Evolutionary conservation across 2,797 vertebrate species (phyloP), one percentile per base, ranked within the genome.

Genomic region (Apogon hyalosoma): DNA sequence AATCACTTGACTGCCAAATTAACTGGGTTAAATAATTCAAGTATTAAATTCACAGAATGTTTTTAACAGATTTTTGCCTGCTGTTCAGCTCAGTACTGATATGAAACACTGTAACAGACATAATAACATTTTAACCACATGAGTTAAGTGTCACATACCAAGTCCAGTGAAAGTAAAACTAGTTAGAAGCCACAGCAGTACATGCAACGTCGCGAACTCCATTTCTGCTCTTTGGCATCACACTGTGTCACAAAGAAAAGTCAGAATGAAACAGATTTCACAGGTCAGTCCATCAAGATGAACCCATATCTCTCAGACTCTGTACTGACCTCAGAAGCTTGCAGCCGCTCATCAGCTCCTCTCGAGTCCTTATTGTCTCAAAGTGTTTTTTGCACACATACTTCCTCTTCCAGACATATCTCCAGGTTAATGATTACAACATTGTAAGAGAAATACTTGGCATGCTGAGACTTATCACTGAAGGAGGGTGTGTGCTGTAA

Each of bases 401-500:
- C 59, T 38, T 21, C 2, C 1, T 59, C 8, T 40, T 33, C 65
- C 14, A 13, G 6, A 1, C 19, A 63, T 48, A 13, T n/a, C 0
- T 14, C n/a, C 56, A 7, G 8, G 43, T 88, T 84, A 90, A 90
- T 89, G 38, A 86, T 88, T 87, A 69, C 13, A 31, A 6, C 49
- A 14, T 16, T 14, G 55, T 18, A 57, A 7, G 5, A 19, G 24
- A 4, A 39, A 73, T 51, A 19, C 11, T 7, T 6, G 43, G 11
- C 47, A 39, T 18, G 2, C 43, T 21, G 24, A 4, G 3, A 11
- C 31, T 38, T 58, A 45, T 75, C 21, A 31, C 13, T 14, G 19
- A 6, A 0, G 6, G 6, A 58, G 64, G 73, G 66, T 11, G 70
- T 68, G 53, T 62, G 15, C 58, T 73, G 2, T 0, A 62, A 57